Evolutionary conservation across 2,113 vertebrate genomes (phyloP).

Genomic region (Pteruthius melanotis): DNA sequence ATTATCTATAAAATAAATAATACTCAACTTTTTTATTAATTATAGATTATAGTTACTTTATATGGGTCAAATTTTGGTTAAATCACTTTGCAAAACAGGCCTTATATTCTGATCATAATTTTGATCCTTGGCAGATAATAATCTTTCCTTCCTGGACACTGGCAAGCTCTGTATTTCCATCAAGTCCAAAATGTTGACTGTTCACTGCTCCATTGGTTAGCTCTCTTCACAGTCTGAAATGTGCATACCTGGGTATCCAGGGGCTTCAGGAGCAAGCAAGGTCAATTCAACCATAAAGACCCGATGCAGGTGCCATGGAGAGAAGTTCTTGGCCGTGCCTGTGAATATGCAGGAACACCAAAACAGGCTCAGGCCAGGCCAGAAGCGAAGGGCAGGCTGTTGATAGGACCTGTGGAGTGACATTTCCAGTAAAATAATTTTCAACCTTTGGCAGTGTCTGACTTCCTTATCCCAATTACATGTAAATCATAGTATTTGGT

Average conservation of each 20-base stretch:
- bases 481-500: not conserved
- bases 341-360: not conserved
- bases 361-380: not conserved
- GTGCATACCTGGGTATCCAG: not conserved
- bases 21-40: not conserved
- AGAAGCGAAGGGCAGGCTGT: not conserved
- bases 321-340: not conserved
- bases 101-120: not conserved
- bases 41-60: not conserved
- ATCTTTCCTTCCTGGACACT: not conserved
- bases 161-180: not conserved
- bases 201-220: not conserved
- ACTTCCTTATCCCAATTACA: not conserved
- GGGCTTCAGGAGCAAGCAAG: not conserved
- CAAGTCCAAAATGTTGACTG: not conserved
- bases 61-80: not conserved
- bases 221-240: not conserved
- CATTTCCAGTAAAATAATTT: not conserved
- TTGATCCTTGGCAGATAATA: not conserved
- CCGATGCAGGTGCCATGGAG: too few species aligned
- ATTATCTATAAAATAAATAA: not conserved
- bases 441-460: not conserved
- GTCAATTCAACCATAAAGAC: not conserved
- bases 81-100: not conserved
- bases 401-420: not conserved